A percentile compares a stretch with the other conserved stretches of the same genome.
phyloP scores from a whole-genome alignment of 2,797 vertebrate genomes.

The Neosalanx taihuensis region DNA sequence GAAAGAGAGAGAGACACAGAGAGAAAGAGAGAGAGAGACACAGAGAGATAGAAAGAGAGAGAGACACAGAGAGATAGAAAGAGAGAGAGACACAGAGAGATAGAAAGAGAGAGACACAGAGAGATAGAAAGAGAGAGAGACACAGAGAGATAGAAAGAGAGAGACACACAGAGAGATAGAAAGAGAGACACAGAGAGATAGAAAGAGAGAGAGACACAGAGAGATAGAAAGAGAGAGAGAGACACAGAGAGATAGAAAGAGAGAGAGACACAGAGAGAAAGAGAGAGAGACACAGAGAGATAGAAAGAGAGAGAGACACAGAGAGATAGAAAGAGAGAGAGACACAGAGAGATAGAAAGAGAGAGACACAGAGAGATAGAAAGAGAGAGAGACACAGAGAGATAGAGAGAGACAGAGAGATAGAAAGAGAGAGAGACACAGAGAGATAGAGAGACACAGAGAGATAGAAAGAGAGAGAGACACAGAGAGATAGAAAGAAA shows the following conservation, averaged over 20 bases:
- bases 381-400: no score
- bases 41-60: no score
- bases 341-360: no score
- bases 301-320: no score
- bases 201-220: not conserved
- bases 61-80: not conserved
- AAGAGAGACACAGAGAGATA: not conserved
- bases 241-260: constrained; percentile 8
- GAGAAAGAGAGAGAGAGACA: no score
- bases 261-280: not conserved
- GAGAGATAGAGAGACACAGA: not conserved
- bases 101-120: not conserved
- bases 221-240: not conserved
- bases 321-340: no score
- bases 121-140: constrained; percentile 6
- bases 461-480: no score
- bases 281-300: no score
- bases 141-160: not conserved
- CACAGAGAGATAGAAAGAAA: no score
- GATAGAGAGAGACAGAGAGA: not conserved
- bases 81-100: not conserved
- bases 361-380: no score
- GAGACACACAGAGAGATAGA: not conserved
- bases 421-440: not conserved
- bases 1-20: no score